These are phyloP conservation scores for Holothuria scabra DNA, from an alignment of 53 echinoderm and acorn worm species.

Conservation along the genomic window DNA sequence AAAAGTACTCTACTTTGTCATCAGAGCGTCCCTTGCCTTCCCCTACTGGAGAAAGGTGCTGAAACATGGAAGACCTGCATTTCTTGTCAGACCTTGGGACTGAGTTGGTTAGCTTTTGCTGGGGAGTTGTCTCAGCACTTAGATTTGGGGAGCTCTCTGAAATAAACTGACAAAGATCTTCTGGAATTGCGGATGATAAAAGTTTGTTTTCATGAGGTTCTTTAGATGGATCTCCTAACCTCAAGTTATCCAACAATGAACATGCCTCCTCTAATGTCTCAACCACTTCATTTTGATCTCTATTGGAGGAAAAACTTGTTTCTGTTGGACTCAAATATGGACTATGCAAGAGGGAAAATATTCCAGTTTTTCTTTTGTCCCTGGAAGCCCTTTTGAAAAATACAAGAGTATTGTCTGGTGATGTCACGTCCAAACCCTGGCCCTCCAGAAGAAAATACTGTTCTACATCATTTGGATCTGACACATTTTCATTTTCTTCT, in stretches of 20 bases:
- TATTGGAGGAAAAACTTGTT: not conserved
- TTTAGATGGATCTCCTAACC: not conserved
- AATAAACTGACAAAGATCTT: not conserved
- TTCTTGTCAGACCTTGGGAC: slow-evolving; percentile 27
- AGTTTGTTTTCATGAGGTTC: not conserved
- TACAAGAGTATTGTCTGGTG: slow-evolving; percentile 76
- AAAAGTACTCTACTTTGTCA: slow-evolving; percentile 44
- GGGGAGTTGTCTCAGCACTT: slow-evolving; percentile 16
- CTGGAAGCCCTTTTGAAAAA: slow-evolving; percentile 47
- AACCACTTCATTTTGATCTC: not conserved
- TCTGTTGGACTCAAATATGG: slow-evolving; percentile 5
- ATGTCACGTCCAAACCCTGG: slow-evolving; percentile 85
- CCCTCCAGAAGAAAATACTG: slow-evolving; percentile 37
- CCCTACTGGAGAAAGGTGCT: slow-evolving; percentile 17
- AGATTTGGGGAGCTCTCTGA: slow-evolving; percentile 33
- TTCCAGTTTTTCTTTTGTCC: slow-evolving; percentile 26
- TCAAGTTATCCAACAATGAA: not conserved
- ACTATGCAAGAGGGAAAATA: not conserved
- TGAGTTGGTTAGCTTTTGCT: not conserved
- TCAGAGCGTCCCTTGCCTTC: not conserved
- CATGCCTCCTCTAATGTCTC: slow-evolving; percentile 8
- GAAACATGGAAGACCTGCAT: slow-evolving; percentile 24
- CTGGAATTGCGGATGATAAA: not conserved
- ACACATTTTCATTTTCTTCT: not conserved
- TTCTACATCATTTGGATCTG: not conserved